Conservation (phyloP, 2,113 vertebrate genomes). For the Pagrus major region DNA sequence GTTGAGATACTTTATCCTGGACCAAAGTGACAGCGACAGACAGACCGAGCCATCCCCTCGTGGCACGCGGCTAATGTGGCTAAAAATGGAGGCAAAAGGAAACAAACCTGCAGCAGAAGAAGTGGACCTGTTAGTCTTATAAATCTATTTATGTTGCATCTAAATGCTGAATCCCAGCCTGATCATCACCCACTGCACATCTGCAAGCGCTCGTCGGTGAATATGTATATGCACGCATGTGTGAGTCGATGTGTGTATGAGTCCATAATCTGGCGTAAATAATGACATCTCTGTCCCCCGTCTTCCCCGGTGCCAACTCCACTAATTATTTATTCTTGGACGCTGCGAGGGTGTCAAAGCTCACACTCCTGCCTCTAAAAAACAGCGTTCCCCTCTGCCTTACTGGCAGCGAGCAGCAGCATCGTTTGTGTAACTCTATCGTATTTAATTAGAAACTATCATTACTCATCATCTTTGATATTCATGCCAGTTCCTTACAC, state of each 20-base stretch:
- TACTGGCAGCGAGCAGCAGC: not conserved
- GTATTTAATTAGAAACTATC: slow-evolving; percentile 1
- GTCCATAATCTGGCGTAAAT: slow-evolving; percentile 92
- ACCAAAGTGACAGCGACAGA: not conserved
- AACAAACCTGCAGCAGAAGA: not conserved
- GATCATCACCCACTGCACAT: slow-evolving; percentile 32
- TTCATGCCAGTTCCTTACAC: not conserved
- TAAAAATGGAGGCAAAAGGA: not conserved
- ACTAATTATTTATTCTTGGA: slow-evolving; percentile 87
- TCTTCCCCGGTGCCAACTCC: slow-evolving; percentile 85
- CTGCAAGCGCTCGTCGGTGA: slow-evolving; percentile 18
- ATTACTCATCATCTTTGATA: not conserved
- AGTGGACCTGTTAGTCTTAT: no score
- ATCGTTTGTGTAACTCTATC: not conserved
- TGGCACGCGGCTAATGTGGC: no score
- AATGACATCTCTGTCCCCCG: slow-evolving; percentile 86
- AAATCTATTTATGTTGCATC: not conserved
- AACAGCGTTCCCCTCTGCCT: slow-evolving; percentile 19
- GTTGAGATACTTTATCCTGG: not conserved
- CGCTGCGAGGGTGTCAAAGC: slow-evolving; percentile 56
- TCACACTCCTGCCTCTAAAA: slow-evolving; percentile 50
- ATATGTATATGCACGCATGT: slow-evolving; percentile 6
- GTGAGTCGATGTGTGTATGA: slow-evolving; percentile 30
- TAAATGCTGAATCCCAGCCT: slow-evolving; percentile 12
- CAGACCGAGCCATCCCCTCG: not conserved